phyloP scores from a whole-genome alignment of 1,140 invertebrate species.

The Cydia strobilella region DNA sequence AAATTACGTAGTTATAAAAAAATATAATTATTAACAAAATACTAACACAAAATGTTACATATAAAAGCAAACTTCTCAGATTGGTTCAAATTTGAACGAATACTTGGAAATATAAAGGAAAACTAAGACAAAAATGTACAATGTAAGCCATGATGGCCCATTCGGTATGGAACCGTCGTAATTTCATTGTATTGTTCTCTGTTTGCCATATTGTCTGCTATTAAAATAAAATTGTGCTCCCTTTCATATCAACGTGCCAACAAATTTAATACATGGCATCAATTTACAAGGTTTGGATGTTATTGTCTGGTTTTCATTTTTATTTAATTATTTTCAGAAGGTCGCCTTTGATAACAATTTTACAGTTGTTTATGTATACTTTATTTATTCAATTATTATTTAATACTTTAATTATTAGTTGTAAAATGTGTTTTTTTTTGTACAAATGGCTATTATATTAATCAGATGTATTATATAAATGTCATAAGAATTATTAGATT shows the following conservation, averaged over 20 bases:
- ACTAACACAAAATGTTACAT: no score
- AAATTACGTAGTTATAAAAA: no score
- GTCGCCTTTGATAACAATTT: no score
- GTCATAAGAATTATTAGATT: no score
- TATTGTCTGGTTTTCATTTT: background rate
- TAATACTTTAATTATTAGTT: no score
- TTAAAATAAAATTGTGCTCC: conserved; percentile 6
- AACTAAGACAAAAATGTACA: conserved; percentile 16
- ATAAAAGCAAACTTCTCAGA: background rate
- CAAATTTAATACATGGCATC: background rate
- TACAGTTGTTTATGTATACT: no score
- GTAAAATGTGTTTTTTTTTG: no score
- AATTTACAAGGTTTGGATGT: background rate
- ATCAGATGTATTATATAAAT: no score
- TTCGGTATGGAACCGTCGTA: conserved; percentile 23
- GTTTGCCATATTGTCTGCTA: conserved; percentile 18
- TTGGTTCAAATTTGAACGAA: background rate
- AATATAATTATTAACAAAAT: no score
- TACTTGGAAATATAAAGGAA: conserved; percentile 8
- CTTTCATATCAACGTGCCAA: background rate
- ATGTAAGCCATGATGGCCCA: background rate
- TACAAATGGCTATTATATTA: no score
- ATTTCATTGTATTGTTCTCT: conserved; percentile 23
- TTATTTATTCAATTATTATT: no score
- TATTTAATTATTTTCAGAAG: background rate